A percentile compares a stretch with the other conserved stretches of the same genome.
Evolutionary conservation across 2,113 vertebrate species (phyloP).

Genomic region (Bubo bubo): DNA sequence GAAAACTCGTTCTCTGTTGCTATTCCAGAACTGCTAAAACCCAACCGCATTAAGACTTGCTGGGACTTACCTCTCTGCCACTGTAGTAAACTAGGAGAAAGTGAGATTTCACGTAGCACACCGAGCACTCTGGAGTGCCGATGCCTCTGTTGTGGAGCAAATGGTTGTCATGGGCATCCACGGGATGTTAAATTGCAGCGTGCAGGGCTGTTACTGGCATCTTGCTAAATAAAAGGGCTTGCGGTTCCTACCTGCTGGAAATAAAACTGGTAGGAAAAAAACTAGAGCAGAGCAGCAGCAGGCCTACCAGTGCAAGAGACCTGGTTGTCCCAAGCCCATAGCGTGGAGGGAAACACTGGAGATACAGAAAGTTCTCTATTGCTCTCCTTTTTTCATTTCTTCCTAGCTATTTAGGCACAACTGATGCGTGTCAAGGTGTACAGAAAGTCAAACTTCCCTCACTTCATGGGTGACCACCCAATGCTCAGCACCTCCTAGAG

Average conservation of each 20-base stretch:
- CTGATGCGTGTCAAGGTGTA: accelerated
- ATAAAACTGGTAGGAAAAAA: background rate
- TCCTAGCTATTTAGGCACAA: too few relatives aligned
- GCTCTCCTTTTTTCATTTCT: background rate
- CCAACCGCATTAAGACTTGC: too few relatives aligned
- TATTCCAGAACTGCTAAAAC: background rate
- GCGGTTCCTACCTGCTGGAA: background rate
- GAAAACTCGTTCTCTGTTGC: background rate
- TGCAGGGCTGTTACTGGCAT: background rate
- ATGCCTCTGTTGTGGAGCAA: background rate
- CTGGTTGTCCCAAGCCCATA: background rate
- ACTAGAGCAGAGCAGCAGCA: background rate
- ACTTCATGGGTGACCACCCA: background rate
- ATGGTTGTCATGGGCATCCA: background rate
- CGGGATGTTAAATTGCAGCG: background rate
- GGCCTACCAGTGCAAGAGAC: background rate
- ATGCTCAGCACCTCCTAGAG: background rate
- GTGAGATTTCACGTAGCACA: background rate
- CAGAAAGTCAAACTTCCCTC: background rate
- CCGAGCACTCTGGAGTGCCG: background rate
- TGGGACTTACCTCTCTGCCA: background rate
- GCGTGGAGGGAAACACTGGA: background rate
- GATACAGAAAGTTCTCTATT: background rate
- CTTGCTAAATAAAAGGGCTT: background rate
- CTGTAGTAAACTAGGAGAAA: background rate